Conservation (phyloP, 2,888 invertebrate species). For the Xestia xanthographa region DNA sequence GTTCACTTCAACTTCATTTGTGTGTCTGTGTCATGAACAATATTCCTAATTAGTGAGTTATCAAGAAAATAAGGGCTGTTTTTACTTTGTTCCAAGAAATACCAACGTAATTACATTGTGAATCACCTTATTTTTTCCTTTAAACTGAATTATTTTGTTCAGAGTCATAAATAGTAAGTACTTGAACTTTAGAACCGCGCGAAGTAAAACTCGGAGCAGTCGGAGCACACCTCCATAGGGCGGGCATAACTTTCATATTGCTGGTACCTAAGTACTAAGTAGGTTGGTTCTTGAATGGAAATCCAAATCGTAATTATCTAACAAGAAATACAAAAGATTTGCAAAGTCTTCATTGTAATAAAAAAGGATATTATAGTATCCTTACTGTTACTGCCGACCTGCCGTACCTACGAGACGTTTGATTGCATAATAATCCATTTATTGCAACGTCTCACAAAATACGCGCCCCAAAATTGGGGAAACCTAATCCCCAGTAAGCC, state of each 20-base stretch:
- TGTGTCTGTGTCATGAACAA: not conserved
- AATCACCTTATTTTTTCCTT: not conserved
- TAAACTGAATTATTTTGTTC: not conserved
- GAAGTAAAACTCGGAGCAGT: not conserved
- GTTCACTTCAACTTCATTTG: slow-evolving; percentile 9
- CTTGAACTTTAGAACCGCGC: not conserved
- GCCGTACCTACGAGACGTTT: slow-evolving; percentile 71
- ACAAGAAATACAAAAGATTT: slow-evolving; percentile 23
- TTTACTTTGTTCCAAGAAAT: not conserved
- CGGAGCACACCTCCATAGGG: not conserved
- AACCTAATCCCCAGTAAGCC: slow-evolving; percentile 88
- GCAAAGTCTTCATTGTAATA: slow-evolving; percentile 37
- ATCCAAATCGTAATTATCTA: not conserved
- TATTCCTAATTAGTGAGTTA: not conserved
- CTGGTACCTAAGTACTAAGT: not conserved
- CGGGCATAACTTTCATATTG: not conserved
- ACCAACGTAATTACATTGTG: not conserved
- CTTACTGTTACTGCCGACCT: not conserved
- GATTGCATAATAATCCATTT: slow-evolving; percentile 88
- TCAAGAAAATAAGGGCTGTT: not conserved
- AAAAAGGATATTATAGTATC: slow-evolving; percentile 58
- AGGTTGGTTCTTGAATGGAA: not conserved
- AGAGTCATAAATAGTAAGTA: not conserved
- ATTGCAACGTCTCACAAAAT: slow-evolving; percentile 83
- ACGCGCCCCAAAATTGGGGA: slow-evolving; percentile 82